These are phyloP conservation scores for Drosophila suboccidentalis DNA, from an alignment of 2,888 invertebrate genomes.

Conservation along the genomic window DNA sequence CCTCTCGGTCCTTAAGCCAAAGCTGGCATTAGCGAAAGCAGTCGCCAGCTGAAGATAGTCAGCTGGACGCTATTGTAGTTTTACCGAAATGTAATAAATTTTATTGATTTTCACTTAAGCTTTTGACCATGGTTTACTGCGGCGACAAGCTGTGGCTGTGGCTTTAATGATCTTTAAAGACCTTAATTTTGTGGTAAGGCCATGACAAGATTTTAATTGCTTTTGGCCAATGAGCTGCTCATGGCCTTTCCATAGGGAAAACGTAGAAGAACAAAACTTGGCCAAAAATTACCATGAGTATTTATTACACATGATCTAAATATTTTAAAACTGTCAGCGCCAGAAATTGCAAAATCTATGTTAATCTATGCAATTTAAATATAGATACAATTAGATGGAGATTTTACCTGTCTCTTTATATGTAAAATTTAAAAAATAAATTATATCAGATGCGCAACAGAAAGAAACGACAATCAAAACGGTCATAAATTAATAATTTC, in stretches of 20 bases:
- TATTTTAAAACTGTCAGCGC: slow-evolving; percentile 11
- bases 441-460: slow-evolving; percentile 19
- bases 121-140: slow-evolving; percentile 12
- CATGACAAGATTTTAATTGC: slow-evolving; percentile 8
- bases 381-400: slow-evolving; percentile 53
- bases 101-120: slow-evolving; percentile 66
- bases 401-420: slow-evolving; percentile 14
- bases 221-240: slow-evolving; percentile 3
- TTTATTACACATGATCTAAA: neutral
- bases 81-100: slow-evolving; percentile 62
- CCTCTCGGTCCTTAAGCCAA: slow-evolving; percentile 2
- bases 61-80: slow-evolving; percentile 29
- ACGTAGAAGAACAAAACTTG: neutral
- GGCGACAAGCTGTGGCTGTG: slow-evolving; percentile 27
- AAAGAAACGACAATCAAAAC: slow-evolving; percentile 20
- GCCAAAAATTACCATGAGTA: neutral
- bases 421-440: too few relatives aligned
- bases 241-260: neutral
- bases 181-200: slow-evolving; percentile 37
- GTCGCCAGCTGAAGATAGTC: slow-evolving; percentile 16
- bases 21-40: slow-evolving; percentile 32
- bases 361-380: slow-evolving; percentile 54
- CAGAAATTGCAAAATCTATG: slow-evolving; percentile 5
- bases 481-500: slow-evolving; percentile 49
- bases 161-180: slow-evolving; percentile 55